Evolutionary conservation across 1,140 invertebrate species (phyloP), one percentile per base, ranked within the genome.

Genomic region (Heliconius himera): DNA sequence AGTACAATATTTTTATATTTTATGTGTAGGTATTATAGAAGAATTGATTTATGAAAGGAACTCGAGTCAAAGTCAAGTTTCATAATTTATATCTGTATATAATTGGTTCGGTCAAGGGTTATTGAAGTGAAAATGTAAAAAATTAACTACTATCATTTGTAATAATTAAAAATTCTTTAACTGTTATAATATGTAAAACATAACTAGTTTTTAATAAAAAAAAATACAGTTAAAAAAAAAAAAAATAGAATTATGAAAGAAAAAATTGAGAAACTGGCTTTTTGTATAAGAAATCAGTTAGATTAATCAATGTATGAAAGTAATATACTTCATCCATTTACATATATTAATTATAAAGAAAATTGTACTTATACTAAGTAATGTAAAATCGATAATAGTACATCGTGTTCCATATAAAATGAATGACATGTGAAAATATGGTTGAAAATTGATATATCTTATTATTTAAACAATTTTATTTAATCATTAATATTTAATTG

Each of bases 71-170:
- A 71, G 73, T 75, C 13, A 13, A 71, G 74, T 81, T 81, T 75
- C 75, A 49, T 73, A 49, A 71, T 80, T 76, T 78, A 82, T 78
- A 77, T 81, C 80, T 81, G 78, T 80, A 74, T 82, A 78, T 84
- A 83, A 81, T 82, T 83, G 20, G 18, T 20, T 88, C 89, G 88
- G 89, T 91, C 88, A 84, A 66, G 60, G 60, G 11, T 66, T 29
- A 29, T 29, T n/a, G n/a, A n/a, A n/a, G 18, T 29, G 3, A 22
- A 56, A 22, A 22, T 22, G 18, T 20, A 46, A 46, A 46, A 41
- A 51, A 51, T 6, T 51, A 20, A 20, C 49, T 51, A 18, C 49
- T 51, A 20, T 51, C 49, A 51, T 51, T 20, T 51, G 8, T 20
- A 51, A 51, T 51, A 20, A 20, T 51, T 20, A 51, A 51, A 6